Evolutionary conservation across 2,797 vertebrate genomes (phyloP).

Genomic region (Takifugu rubripes): DNA sequence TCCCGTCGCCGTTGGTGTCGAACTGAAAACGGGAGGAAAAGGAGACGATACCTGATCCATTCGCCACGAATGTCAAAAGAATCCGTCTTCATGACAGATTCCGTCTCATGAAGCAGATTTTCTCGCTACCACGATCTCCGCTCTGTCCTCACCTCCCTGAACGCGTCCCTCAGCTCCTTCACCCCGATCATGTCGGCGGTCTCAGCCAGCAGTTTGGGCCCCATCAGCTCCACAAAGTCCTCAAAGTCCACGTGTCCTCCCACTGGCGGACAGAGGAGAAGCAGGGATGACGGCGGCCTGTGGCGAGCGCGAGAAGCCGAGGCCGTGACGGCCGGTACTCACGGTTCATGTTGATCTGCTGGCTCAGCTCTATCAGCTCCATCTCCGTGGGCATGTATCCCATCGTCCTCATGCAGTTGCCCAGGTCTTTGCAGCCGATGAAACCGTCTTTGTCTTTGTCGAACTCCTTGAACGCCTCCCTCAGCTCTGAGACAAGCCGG

Average conservation of each 20-base stretch:
- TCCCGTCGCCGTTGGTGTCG: slow-evolving; percentile 95
- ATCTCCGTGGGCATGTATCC: slow-evolving; percentile 99
- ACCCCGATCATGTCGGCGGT: slow-evolving; percentile 98
- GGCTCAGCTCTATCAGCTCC: slow-evolving; percentile 96
- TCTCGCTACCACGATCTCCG: neutral
- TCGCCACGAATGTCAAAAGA: too few relatives aligned
- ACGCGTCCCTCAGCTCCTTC: slow-evolving; percentile 93
- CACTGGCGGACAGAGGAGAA: slow-evolving; percentile 70
- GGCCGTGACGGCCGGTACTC: slow-evolving; percentile 43
- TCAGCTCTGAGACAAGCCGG: slow-evolving; percentile 77
- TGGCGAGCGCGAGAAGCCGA: too few relatives aligned
- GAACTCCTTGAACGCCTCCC: slow-evolving; percentile 94
- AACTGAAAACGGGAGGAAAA: slow-evolving; percentile 77
- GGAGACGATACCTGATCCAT: neutral
- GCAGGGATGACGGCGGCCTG: neutral
- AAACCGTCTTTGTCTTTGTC: slow-evolving; percentile 98
- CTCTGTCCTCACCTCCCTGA: slow-evolving; percentile 83
- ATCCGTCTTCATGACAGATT: too few relatives aligned
- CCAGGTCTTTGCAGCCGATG: slow-evolving; percentile 95
- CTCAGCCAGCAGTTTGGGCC: slow-evolving; percentile 94
- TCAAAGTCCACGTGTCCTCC: slow-evolving; percentile 98
- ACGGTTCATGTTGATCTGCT: slow-evolving; percentile 99
- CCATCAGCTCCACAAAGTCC: slow-evolving; percentile 98
- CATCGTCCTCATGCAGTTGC: slow-evolving; percentile 99
- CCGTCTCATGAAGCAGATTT: too few relatives aligned